Conservation (phyloP, 2,797 vertebrate genomes). For the Argyrosomus regius region DNA sequence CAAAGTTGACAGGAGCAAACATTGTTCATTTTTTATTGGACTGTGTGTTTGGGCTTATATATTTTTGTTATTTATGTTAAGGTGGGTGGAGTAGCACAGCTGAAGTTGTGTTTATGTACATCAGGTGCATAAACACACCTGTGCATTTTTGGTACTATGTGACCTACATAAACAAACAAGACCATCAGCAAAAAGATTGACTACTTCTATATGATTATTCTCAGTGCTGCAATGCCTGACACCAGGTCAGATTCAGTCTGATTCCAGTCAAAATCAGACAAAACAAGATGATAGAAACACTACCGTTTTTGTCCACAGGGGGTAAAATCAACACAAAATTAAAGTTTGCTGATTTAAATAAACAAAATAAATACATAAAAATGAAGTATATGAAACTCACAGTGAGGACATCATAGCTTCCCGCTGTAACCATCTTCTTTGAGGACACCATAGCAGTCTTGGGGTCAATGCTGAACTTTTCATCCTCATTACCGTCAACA, state of each 20-base stretch:
- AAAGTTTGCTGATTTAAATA: too few species aligned
- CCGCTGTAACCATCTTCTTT: slow-evolving; percentile 92
- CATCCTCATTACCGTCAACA: slow-evolving; percentile 91
- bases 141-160: slow-evolving; percentile 23
- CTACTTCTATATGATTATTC: too few species aligned
- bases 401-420: slow-evolving; percentile 93
- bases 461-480: slow-evolving; percentile 94
- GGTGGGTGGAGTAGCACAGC: neutral
- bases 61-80: neutral
- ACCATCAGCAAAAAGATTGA: too few species aligned
- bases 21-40: slow-evolving; percentile 23
- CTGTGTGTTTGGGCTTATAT: slow-evolving; percentile 5
- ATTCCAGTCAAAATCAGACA: too few species aligned
- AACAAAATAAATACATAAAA: neutral
- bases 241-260: too few species aligned
- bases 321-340: too few species aligned
- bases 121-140: neutral
- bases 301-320: too few species aligned
- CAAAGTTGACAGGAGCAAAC: slow-evolving; percentile 23
- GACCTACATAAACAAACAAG: too few species aligned
- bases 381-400: slow-evolving; percentile 80
- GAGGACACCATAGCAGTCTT: slow-evolving; percentile 94
- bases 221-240: too few species aligned
- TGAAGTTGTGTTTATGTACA: slow-evolving; percentile 12
- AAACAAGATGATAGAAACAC: too few species aligned